Conservation (phyloP, 1,140 invertebrate species). For the Cotesia vestalis region DNA sequence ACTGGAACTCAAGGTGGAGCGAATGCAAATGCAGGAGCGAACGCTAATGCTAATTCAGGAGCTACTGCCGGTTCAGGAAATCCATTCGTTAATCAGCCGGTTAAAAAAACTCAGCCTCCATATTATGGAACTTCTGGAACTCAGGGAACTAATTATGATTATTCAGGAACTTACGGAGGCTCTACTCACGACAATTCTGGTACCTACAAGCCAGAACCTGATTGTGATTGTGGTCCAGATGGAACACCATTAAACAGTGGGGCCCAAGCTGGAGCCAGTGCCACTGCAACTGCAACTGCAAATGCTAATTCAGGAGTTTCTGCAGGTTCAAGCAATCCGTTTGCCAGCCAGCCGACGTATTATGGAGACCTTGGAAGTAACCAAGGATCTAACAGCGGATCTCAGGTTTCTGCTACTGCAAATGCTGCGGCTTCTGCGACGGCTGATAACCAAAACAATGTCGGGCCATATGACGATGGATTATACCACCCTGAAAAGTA, state of each 20-base stretch:
- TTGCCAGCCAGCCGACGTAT: not conserved
- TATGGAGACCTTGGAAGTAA: constrained; percentile 18
- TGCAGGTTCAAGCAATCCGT: too few species aligned
- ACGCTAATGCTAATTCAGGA: constrained; percentile 29
- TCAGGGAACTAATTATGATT: not conserved
- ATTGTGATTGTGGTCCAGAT: constrained; percentile 19
- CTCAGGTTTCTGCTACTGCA: constrained; percentile 22
- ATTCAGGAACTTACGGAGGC: constrained; percentile 19
- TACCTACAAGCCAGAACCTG: not conserved
- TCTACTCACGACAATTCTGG: not conserved
- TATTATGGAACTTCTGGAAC: not conserved
- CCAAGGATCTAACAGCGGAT: not conserved
- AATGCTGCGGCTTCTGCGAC: not conserved
- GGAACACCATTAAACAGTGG: not conserved
- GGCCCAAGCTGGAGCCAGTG: constrained; percentile 25
- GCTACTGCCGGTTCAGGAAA: not conserved
- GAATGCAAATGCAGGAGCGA: constrained; percentile 24
- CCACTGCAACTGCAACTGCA: constrained; percentile 36
- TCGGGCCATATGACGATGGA: too few species aligned
- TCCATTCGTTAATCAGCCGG: not conserved
- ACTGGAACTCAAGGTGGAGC: not conserved
- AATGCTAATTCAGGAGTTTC: constrained; percentile 29
- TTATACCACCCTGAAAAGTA: too few species aligned
- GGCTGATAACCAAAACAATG: too few species aligned
- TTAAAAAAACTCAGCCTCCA: not conserved